A percentile compares a stretch with the other conserved stretches of the same genome.
Conservation (phyloP, 2,113 vertebrate genomes). For the Solenodon paradoxus region DNA sequence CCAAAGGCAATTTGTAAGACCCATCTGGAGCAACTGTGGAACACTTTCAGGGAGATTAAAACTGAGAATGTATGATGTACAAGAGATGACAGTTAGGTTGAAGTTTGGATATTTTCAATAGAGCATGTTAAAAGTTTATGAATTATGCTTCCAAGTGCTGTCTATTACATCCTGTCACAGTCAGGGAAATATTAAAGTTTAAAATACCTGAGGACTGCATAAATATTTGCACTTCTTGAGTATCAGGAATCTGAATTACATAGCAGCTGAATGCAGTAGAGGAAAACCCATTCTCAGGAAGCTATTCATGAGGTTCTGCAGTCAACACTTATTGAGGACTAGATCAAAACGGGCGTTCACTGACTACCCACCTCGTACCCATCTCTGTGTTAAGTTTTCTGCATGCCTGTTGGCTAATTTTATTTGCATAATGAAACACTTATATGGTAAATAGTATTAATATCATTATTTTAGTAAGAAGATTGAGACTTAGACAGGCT, state of each 20-base stretch:
- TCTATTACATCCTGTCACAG: neutral
- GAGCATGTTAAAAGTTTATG: conserved; percentile 22
- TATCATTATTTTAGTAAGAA: neutral
- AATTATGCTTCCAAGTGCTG: neutral
- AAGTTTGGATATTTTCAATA: conserved; percentile 23
- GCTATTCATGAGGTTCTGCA: neutral
- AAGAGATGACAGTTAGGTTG: neutral
- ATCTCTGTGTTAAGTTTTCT: neutral
- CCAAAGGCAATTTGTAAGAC: conserved; percentile 31
- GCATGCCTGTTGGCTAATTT: neutral
- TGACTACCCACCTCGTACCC: neutral
- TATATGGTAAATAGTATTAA: neutral
- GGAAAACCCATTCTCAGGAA: neutral
- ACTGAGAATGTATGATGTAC: neutral
- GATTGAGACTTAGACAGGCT: neutral
- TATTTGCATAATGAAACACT: neutral
- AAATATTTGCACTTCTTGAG: neutral
- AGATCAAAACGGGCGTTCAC: neutral
- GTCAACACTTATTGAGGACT: neutral
- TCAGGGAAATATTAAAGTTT: neutral
- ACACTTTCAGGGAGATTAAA: conserved; percentile 34
- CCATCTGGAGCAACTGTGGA: neutral
- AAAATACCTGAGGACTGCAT: neutral
- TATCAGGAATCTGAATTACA: neutral
- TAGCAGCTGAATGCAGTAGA: neutral